Evolutionary conservation across 64 coral and sea anemone species (phyloP).

Genomic region (Orbicella faveolata): DNA sequence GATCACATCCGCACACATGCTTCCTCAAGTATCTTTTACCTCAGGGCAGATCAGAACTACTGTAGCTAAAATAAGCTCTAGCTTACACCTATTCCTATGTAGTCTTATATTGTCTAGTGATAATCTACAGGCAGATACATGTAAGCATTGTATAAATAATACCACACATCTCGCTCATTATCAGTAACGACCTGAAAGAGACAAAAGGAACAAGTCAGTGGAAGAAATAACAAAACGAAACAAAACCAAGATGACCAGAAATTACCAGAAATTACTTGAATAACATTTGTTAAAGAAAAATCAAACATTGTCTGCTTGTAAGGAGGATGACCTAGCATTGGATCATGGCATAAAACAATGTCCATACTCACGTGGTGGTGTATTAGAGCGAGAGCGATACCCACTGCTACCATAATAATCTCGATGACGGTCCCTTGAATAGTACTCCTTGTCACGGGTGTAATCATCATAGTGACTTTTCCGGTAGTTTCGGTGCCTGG

Average conservation of each 20-base stretch:
- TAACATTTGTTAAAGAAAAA: no score
- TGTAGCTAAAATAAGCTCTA: neutral
- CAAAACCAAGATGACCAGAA: no score
- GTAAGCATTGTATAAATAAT: neutral
- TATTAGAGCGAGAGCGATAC: conserved; percentile 66
- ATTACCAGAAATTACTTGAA: no score
- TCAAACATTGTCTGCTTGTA: no score
- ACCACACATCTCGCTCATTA: neutral
- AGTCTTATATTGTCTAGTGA: neutral
- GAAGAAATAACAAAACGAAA: neutral
- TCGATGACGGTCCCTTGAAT: conserved; percentile 35
- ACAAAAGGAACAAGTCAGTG: neutral
- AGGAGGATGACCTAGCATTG: no score
- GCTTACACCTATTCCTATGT: neutral
- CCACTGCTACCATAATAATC: conserved; percentile 46
- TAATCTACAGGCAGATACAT: neutral
- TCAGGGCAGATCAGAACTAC: neutral
- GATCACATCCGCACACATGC: neutral
- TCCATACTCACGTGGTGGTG: conserved; percentile 83
- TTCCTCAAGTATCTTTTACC: neutral
- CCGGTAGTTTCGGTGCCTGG: conserved; percentile 70
- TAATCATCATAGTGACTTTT: conserved; percentile 75
- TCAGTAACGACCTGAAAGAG: conserved; percentile 35
- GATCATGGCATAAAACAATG: no score
- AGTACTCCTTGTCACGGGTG: conserved; percentile 43